Conservation (phyloP, 2,113 vertebrate species). For the Cryptomyrus ogoouensis region DNA sequence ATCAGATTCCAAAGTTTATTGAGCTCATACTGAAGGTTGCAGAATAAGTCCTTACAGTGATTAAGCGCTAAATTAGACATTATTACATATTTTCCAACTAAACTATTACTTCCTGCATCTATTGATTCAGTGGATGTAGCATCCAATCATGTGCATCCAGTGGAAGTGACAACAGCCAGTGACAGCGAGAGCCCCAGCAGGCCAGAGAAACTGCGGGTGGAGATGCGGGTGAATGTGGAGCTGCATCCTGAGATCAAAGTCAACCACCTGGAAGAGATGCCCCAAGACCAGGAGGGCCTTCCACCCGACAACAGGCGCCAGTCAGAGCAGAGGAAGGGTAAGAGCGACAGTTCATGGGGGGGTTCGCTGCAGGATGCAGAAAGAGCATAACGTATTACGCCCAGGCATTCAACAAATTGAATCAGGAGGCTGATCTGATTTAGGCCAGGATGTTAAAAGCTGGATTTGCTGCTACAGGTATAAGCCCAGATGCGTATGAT, state of each 20-base stretch:
- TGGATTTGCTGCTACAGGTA: not conserved
- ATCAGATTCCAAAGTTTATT: not conserved
- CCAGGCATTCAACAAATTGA: not conserved
- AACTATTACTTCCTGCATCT: not conserved
- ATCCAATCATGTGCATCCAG: slow-evolving; percentile 61
- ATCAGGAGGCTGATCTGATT: not conserved
- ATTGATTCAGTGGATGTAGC: slow-evolving; percentile 30
- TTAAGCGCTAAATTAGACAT: not conserved
- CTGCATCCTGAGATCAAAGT: slow-evolving; percentile 66
- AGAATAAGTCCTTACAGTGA: not conserved
- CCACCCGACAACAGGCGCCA: slow-evolving; percentile 46
- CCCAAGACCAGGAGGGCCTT: slow-evolving; percentile 48
- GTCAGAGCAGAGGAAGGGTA: slow-evolving; percentile 74
- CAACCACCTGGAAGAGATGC: slow-evolving; percentile 58
- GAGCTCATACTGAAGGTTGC: not conserved
- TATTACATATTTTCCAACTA: not conserved
- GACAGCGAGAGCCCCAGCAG: slow-evolving; percentile 58
- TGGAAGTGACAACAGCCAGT: slow-evolving; percentile 58
- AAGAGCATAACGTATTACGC: not conserved
- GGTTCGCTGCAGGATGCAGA: not conserved
- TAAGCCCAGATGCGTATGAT: not conserved
- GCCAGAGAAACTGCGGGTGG: slow-evolving; percentile 62
- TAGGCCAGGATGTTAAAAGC: not conserved
- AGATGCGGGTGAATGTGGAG: slow-evolving; percentile 77
- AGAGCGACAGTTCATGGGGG: not conserved